Conservation (phyloP, 2,113 vertebrate species). For the Isichthys henryi region DNA sequence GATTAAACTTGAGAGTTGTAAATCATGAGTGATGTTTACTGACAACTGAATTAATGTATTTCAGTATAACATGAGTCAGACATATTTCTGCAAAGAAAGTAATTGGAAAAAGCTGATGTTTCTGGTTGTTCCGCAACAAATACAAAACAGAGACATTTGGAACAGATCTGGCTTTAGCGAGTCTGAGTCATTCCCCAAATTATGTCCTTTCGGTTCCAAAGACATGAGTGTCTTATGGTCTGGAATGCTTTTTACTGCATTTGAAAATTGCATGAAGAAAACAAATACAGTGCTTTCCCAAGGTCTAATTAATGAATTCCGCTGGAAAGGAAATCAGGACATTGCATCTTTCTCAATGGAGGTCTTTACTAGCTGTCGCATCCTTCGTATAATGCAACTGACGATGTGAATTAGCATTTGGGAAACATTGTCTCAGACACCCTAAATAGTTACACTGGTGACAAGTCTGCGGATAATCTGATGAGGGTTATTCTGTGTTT, state of each 20-base stretch:
- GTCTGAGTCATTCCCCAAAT: neutral
- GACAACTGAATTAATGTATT: neutral
- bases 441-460: neutral
- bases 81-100: neutral
- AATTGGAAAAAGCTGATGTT: neutral
- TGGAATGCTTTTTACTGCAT: neutral
- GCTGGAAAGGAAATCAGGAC: neutral
- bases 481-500: neutral
- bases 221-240: neutral
- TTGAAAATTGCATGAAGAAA: neutral
- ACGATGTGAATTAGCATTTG: neutral
- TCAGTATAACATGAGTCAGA: neutral
- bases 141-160: neutral
- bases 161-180: neutral
- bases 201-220: neutral
- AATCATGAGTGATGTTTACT: neutral
- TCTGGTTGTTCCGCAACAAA: neutral
- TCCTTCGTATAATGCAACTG: neutral
- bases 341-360: neutral
- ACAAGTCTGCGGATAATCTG: neutral
- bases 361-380: neutral
- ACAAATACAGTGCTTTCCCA: neutral
- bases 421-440: neutral
- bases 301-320: neutral
- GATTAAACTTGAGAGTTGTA: neutral